Conservation (phyloP, 2,888 invertebrate genomes). For the Allacma fusca region DNA sequence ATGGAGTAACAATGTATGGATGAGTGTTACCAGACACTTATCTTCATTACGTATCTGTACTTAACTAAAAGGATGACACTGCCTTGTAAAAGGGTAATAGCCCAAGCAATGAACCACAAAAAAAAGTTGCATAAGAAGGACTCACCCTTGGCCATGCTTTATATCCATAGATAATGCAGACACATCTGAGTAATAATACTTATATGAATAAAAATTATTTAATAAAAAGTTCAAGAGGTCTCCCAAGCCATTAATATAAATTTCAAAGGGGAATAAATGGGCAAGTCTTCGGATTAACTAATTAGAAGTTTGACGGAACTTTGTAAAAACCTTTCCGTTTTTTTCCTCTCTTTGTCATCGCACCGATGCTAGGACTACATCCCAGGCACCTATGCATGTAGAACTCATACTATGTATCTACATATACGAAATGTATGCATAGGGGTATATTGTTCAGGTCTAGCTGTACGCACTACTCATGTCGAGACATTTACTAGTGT, state of each 20-base stretch:
- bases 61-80: too few relatives aligned
- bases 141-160: not conserved
- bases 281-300: constrained; percentile 31
- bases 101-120: too few relatives aligned
- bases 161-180: not conserved
- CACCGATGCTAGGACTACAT: constrained; percentile 5
- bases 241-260: constrained; percentile 27
- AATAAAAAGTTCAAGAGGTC: constrained; percentile 34
- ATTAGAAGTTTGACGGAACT: constrained; percentile 37
- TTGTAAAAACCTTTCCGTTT: constrained; percentile 13
- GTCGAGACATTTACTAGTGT: too few relatives aligned
- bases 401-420: not conserved
- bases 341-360: not conserved
- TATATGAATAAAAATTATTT: constrained; percentile 21
- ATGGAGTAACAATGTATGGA: too few relatives aligned
- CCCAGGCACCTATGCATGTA: too few relatives aligned
- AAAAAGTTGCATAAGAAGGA: not conserved
- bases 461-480: too few relatives aligned
- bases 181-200: too few relatives aligned
- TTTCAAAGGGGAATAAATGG: constrained; percentile 28
- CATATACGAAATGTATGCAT: not conserved
- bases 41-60: too few relatives aligned
- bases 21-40: too few relatives aligned
- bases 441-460: not conserved
- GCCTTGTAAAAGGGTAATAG: too few relatives aligned